Evolutionary conservation across 2,797 vertebrate species (phyloP).

Genomic region (Cichlasoma orientale): DNA sequence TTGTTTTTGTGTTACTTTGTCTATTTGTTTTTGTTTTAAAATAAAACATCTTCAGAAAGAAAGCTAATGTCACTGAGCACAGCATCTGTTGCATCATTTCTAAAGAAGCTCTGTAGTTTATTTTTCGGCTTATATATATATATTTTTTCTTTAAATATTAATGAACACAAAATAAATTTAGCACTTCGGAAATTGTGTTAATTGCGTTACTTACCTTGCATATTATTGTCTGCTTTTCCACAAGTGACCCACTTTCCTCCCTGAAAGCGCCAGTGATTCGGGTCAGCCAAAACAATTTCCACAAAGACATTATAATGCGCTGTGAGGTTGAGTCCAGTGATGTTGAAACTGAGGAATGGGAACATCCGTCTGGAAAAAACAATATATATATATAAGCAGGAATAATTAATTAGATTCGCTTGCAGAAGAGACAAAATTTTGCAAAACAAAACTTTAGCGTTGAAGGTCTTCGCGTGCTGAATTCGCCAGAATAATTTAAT

Average conservation of each 20-base stretch:
- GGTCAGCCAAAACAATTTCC: conserved; percentile 93
- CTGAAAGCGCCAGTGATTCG: conserved; percentile 98
- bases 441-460: background rate
- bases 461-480: background rate
- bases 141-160: background rate
- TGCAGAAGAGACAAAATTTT: background rate
- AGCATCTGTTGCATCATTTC: background rate
- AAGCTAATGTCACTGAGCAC: background rate
- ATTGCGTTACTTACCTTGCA: conserved; percentile 87
- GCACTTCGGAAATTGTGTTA: background rate
- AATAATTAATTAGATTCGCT: background rate
- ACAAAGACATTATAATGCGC: conserved; percentile 98
- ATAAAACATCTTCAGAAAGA: too few species aligned
- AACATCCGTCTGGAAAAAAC: conserved; percentile 89
- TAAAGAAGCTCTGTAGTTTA: background rate
- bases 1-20: too few species aligned
- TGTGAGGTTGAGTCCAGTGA: conserved; percentile 94
- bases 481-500: background rate
- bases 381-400: background rate
- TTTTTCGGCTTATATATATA: background rate
- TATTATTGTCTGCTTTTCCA: conserved; percentile 98
- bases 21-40: too few species aligned
- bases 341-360: conserved; percentile 98
- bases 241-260: conserved; percentile 99
- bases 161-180: background rate